phyloP scores from a whole-genome alignment of 2,797 vertebrate species.

The Myotis daubentonii region DNA sequence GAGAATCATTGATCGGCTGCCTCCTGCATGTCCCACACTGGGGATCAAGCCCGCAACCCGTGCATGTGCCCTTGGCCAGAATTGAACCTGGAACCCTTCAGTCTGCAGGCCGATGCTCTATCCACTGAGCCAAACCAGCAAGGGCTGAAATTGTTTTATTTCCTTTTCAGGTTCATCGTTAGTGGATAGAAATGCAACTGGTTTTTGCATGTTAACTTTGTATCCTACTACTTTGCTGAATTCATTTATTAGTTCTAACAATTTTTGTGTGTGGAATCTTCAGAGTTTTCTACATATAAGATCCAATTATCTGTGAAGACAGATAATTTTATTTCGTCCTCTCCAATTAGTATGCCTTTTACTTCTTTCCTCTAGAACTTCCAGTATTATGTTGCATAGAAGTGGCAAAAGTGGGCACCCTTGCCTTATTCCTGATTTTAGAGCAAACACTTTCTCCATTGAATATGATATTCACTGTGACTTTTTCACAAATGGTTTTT shows the following conservation, averaged over 20 bases:
- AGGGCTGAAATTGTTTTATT: background rate
- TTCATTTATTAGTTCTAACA: background rate
- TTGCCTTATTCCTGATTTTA: background rate
- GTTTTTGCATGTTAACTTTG: background rate
- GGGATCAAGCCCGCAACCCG: no score
- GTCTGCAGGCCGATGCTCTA: no score
- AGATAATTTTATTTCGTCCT: background rate
- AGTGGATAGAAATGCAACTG: background rate
- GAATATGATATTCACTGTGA: background rate
- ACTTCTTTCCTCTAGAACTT: background rate
- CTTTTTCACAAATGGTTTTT: background rate
- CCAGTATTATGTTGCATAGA: background rate
- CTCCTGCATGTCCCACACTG: no score
- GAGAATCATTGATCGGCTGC: no score
- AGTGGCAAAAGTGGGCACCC: background rate
- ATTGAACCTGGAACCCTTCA: no score
- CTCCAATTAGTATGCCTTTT: background rate
- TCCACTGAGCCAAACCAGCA: no score
- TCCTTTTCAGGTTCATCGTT: background rate
- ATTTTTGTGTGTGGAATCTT: background rate
- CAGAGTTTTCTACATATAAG: background rate
- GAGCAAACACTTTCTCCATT: background rate
- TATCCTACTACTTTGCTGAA: background rate
- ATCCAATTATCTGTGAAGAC: background rate
- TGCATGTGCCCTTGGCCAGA: no score